A percentile compares a stretch with the other conserved stretches of the same genome.
These are phyloP conservation scores for Sebastes nivosus DNA, from an alignment of 2,797 vertebrate genomes.

Conservation along the genomic window DNA sequence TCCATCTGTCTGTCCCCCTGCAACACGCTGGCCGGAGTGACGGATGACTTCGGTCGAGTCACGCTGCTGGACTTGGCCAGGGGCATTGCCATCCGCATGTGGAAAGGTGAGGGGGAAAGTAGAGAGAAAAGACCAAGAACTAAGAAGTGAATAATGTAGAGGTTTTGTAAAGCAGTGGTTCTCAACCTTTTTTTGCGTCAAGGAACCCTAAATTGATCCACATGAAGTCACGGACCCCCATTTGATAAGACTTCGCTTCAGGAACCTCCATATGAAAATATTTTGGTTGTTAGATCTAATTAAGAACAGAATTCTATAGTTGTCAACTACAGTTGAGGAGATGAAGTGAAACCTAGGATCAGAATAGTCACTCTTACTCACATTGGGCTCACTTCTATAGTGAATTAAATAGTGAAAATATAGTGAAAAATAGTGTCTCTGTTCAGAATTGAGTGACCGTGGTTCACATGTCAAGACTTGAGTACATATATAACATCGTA, in stretches of 20 bases:
- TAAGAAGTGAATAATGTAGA: not conserved
- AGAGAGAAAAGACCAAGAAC: not conserved
- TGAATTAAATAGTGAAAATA: too few relatives aligned
- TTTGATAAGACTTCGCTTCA: too few relatives aligned
- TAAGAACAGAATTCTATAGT: too few relatives aligned
- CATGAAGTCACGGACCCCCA: too few relatives aligned
- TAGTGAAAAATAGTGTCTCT: not conserved
- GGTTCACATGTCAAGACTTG: not conserved
- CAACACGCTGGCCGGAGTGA: slow-evolving; percentile 93
- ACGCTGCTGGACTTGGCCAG: slow-evolving; percentile 90
- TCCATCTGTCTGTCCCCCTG: slow-evolving; percentile 95
- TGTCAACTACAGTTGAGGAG: too few relatives aligned
- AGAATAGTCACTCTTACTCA: too few relatives aligned
- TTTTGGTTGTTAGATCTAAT: not conserved
- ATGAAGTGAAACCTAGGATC: too few relatives aligned
- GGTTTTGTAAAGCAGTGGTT: not conserved
- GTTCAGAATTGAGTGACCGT: not conserved
- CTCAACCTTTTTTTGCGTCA: too few relatives aligned
- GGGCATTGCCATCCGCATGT: slow-evolving; percentile 95
- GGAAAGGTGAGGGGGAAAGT: slow-evolving; percentile 88
- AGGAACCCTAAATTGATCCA: too few relatives aligned
- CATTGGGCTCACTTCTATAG: too few relatives aligned
- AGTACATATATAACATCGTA: not conserved
- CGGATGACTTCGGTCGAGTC: slow-evolving; percentile 96
- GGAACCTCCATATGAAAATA: too few relatives aligned